Evolutionary conservation across 2,888 invertebrate species (phyloP), one percentile per base, ranked within the genome.

Genomic region (Lasioglossum lativentre): DNA sequence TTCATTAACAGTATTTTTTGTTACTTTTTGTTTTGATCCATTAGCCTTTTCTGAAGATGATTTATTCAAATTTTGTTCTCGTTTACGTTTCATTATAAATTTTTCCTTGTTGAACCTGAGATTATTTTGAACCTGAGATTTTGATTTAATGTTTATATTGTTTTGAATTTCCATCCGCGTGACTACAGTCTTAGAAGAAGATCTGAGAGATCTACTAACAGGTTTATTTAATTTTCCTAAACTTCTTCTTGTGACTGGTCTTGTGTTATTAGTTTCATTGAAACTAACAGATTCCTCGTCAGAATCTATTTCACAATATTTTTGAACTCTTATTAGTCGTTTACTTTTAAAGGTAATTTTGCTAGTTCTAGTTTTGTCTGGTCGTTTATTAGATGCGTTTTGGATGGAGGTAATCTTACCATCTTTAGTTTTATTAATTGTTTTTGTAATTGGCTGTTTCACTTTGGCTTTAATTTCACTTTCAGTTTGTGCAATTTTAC

Each of bases 401-500:
- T 68, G 76, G 2, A 78, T 23, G 27, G 83, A 71, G 30, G 34
- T 75, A 19, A 80, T 27, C 78, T 88, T 89, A 30, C 70, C 66
- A 68, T 91, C 88, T 74, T 91, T 93, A 8, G 75, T 78, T 82
- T 88, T 93, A 79, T 89, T 87, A 72, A 79, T 40, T 52, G 90
- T 19, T 47, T 84, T 90, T 19, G 74, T 68, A 70, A 59, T 23
- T 14, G 75, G 38, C n/a, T 91, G 91, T 81, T 94, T 95, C 1
- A 95, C 95, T 93, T 95, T 96, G 4, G 96, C 95, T 93, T 96
- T 96, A 23, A 96, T 93, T 92, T 96, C 96, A 86, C 95, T 96
- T 90, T 97, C 97, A 90, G 96, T 95, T 93, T 96, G 96, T 90
- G 96, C 96, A 78, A 96, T 96, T 94, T 96, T 96, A 80, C 96